phyloP scores from a whole-genome alignment of 2,888 invertebrate species.

The Meandrusa payeni region DNA sequence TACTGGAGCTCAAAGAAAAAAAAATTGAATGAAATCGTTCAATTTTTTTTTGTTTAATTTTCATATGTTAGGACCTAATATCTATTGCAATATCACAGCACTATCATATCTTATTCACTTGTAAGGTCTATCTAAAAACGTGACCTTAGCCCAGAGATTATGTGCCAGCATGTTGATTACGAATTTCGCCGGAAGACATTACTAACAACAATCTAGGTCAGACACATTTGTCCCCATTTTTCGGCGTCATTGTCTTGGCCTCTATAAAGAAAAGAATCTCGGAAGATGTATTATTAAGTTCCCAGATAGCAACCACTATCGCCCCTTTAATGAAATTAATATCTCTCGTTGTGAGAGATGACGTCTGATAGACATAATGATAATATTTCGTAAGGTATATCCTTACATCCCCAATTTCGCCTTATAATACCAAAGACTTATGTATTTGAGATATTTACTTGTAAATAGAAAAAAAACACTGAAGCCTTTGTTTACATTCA shows the following conservation, averaged over 20 bases:
- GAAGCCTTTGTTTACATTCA: too few species aligned
- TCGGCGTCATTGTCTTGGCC: conserved; percentile 19
- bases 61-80: too few species aligned
- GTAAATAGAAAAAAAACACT: too few species aligned
- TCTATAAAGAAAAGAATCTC: conserved; percentile 11
- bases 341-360: background rate
- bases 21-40: too few species aligned
- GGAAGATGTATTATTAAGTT: conserved; percentile 3
- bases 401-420: too few species aligned
- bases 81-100: background rate
- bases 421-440: too few species aligned
- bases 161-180: conserved; percentile 17
- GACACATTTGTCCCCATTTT: conserved; percentile 19
- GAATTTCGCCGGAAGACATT: conserved; percentile 19
- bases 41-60: too few species aligned
- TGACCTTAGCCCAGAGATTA: background rate
- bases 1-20: too few species aligned
- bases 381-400: too few species aligned
- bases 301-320: conserved; percentile 9
- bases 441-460: too few species aligned
- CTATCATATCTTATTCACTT: conserved; percentile 1
- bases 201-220: conserved; percentile 16
- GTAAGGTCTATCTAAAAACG: background rate
- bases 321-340: conserved; percentile 6
- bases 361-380: background rate